Conservation (phyloP, 2,888 invertebrate genomes). For the Bruchidius siliquastri region DNA sequence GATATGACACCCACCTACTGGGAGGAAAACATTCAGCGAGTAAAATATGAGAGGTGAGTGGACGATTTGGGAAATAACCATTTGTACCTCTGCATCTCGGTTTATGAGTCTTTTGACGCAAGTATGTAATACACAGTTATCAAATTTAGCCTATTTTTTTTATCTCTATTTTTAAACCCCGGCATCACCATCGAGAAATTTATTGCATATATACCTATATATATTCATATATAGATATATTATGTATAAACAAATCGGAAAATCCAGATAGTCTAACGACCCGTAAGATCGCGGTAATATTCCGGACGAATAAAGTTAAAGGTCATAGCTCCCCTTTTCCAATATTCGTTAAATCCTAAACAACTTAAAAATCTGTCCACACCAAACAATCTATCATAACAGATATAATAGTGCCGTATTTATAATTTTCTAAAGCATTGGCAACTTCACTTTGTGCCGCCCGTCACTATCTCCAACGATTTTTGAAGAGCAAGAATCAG, state of each 20-base stretch:
- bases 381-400: too few species aligned
- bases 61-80: neutral
- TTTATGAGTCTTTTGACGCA: neutral
- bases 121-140: neutral
- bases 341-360: neutral
- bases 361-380: too few species aligned
- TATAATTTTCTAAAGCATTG: too few species aligned
- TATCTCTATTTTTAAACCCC: neutral
- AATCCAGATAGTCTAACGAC: neutral
- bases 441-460: too few species aligned
- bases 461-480: too few species aligned
- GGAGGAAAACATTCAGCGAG: conserved; percentile 52
- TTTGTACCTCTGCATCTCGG: neutral
- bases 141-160: neutral
- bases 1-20: conserved; percentile 50
- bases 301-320: neutral
- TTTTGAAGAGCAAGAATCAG: too few species aligned
- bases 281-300: neutral
- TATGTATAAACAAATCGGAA: neutral
- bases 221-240: too few species aligned
- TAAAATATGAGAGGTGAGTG: conserved; percentile 52
- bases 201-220: neutral
- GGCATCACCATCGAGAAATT: neutral
- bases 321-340: neutral
- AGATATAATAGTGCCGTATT: too few species aligned